Base-by-base conservation (phyloP, 2,797 vertebrate species). In the Neomorphus geoffroyi region DNA sequence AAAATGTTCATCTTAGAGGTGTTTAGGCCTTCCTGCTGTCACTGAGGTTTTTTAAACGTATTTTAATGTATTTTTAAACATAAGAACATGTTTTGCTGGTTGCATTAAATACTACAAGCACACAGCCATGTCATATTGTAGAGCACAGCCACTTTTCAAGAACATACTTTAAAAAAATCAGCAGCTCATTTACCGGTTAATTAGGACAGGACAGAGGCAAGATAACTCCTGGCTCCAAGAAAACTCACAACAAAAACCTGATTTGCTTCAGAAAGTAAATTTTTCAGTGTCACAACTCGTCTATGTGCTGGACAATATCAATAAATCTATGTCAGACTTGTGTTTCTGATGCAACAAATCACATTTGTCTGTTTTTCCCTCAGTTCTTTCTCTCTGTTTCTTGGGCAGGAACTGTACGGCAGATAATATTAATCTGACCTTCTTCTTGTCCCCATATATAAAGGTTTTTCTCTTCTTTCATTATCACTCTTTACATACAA, bases 381-480 rank as follows among this genome's bases (percentile, higher is more conserved):
- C 13, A 28, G 60, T 9, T 81, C 28, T 86, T 73, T 82, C 51
- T 78, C 58, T 95, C 41, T 23, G 15, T 86, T 87, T 83, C 69
- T 58, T 80, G 51, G 16, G 11, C 50, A 90, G 60, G 19, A 91
- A 50, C 16, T 35, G 54, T 7, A 33, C 13, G 16, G 32, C 35
- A 87, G 61, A 71, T 43, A 80, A 67, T 71, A 94, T 71, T 86
- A 78, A 86, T 70, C 46, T 75, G 75, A 93, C 65, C 75, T 88
- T 93, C 86, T 10, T 89, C 16, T 88, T 93, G 27, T 83, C 65
- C n/a, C 8, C 3, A 4, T 53, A 69, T 1, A 11, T 75, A 72
- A 87, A 69, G 13, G 35, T 92, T 70, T 84, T 80, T 43, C 19
- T 72, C 45, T 85, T 24, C 23, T 87, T 84, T 91, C 13, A 2